Base-by-base conservation (phyloP, 2,113 vertebrate species). In the Xenopus tropicalis region DNA sequence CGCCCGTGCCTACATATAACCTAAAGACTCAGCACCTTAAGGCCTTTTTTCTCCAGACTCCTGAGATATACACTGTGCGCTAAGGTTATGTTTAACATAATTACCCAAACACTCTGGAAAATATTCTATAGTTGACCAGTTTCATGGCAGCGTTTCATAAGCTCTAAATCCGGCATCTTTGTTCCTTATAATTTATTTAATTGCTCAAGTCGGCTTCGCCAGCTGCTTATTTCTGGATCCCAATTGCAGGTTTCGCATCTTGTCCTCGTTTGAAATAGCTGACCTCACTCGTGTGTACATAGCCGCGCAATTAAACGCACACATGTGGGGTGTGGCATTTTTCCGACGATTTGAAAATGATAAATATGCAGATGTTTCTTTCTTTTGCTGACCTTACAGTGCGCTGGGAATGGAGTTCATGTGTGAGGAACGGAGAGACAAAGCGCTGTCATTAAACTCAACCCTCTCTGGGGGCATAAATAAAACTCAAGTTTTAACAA, bases 121-220 rank as follows among this genome's bases (percentile, higher is more conserved):
- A 66, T 66, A 23, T 23, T 66, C 19, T 21, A 66, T 48, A 66
- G 25, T 22, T 22, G 21, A 48, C 21, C 43, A 1, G 64, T 48
- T 22, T 3, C 64, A 22, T 23, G 20, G 64, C 21, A 24, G 43
- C 14, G 12, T 23, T 20, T 51, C 64, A 59, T 21, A 11, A 46
- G n/a, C 44, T 66, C 64, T 66, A 66, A 48, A 48, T 66, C 64
- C 16, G 64, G 44, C 20, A 66, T 46, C 62, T 7, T 13, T 19
- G n/a, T 22, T 22, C 64, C 64, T 22, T 66, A 66, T 66, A 66
- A 66, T 66, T 66, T 66, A 66, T 66, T 48, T 66, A 66, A 66
- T 66, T 66, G 20, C 44, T 16, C 12, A 20, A 66, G 64, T 43
- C 62, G 23, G 20, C 43, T 66, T 48, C 22, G 19, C n/a, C 43